Conservation (phyloP, 2,113 vertebrate species). For the Choloepus hoffmanni region DNA sequence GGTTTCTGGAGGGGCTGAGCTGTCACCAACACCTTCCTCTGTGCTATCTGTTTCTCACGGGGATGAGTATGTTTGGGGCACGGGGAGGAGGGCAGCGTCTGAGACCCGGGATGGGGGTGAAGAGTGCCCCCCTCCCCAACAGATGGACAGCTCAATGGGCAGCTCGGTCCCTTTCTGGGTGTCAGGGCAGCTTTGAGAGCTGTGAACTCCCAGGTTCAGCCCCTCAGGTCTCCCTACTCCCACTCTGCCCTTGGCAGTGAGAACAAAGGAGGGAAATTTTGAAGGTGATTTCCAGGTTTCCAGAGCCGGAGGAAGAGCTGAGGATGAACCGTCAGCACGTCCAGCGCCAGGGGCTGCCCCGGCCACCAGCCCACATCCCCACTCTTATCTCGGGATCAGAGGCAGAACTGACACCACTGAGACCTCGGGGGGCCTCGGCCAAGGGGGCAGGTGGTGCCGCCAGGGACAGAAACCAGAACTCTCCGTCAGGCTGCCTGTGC, state of each 20-base stretch:
- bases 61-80: neutral
- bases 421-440: neutral
- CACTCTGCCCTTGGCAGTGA: conserved; percentile 56
- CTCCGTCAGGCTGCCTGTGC: neutral
- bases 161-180: neutral
- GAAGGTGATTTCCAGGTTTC: conserved; percentile 84
- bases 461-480: conserved; percentile 74
- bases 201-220: conserved; percentile 64
- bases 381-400: neutral
- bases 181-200: neutral
- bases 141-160: neutral
- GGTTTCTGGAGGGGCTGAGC: conserved; percentile 43
- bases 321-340: conserved; percentile 31
- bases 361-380: neutral
- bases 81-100: neutral
- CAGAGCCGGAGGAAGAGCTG: conserved; percentile 54
- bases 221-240: conserved; percentile 2
- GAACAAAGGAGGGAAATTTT: conserved; percentile 82
- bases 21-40: conserved; percentile 52
- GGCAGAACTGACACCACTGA: neutral
- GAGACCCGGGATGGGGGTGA: neutral
- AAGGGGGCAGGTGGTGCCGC: neutral
- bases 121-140: too few relatives aligned
- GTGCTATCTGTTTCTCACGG: conserved; percentile 58
- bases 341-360: neutral